These are phyloP conservation scores for Zaprionus obscuricornis DNA, from an alignment of 2,888 invertebrate genomes.

Conservation along the genomic window DNA sequence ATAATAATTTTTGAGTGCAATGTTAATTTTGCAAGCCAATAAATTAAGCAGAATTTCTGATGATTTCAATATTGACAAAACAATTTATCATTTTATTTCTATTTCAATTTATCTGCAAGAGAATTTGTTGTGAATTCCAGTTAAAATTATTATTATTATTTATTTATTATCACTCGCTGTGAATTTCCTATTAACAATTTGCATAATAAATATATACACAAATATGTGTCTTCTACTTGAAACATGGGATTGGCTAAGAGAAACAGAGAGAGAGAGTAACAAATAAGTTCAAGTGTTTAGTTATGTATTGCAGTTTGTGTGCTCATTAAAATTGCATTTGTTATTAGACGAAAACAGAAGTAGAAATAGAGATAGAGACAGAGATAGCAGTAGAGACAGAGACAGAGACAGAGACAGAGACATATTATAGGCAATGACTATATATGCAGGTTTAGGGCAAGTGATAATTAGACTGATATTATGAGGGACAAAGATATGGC, in stretches of 20 bases:
- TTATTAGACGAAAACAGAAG: constrained; percentile 28
- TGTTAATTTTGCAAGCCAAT: too few species aligned
- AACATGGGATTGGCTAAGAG: neutral
- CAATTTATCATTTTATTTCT: too few species aligned
- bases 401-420: constrained; percentile 1
- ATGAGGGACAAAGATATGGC: constrained; percentile 27
- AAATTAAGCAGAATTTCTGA: too few species aligned
- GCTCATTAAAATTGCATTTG: constrained; percentile 63
- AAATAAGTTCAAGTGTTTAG: constrained; percentile 1
- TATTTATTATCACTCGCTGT: constrained; percentile 3
- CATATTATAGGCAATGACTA: constrained; percentile 3
- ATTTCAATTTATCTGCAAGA: constrained; percentile 11
- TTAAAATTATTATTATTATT: neutral
- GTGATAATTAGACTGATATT: constrained; percentile 43
- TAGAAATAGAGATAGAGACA: constrained; percentile 4
- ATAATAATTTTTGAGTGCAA: too few species aligned
- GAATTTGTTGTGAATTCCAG: constrained; percentile 4
- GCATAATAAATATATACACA: constrained; percentile 43
- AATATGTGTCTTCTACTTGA: neutral
- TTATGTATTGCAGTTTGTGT: constrained; percentile 21
- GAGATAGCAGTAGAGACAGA: neutral
- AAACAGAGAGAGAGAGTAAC: constrained; percentile 1
- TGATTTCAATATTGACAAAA: too few species aligned
- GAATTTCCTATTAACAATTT: constrained; percentile 38
- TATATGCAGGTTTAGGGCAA: neutral